These are phyloP conservation scores for Channallabes apus DNA, from an alignment of 2,797 vertebrate species.

Conservation along the genomic window DNA sequence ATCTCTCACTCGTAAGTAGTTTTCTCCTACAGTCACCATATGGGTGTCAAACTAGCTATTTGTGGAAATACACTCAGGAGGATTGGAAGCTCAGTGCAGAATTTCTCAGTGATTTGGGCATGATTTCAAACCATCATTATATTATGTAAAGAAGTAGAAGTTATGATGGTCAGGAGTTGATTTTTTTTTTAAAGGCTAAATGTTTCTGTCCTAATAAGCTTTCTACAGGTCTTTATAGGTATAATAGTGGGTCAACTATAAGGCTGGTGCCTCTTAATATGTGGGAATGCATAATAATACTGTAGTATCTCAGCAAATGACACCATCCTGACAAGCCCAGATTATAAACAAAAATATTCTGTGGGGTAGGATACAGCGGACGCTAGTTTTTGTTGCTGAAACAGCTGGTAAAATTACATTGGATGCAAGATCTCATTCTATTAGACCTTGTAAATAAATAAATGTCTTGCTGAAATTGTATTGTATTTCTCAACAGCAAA, in stretches of 20 bases:
- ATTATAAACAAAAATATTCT: slow-evolving; percentile 6
- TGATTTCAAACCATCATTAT: background rate
- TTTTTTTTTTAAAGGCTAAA: background rate
- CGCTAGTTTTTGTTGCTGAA: background rate
- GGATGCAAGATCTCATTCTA: background rate
- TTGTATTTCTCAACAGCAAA: background rate
- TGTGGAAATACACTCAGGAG: background rate
- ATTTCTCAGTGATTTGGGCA: background rate
- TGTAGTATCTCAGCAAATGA: background rate
- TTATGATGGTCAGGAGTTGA: background rate
- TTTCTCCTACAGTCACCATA: slow-evolving; percentile 25
- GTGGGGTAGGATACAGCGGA: background rate
- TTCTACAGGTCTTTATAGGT: no score
- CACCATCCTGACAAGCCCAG: background rate
- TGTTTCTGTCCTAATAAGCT: no score
- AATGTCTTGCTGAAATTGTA: background rate
- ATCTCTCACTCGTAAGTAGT: slow-evolving; percentile 9
- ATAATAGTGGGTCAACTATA: no score
- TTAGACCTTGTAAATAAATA: background rate
- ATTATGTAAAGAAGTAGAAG: background rate
- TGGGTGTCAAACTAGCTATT: slow-evolving; percentile 15
- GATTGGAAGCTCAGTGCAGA: background rate
- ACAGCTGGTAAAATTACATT: background rate
- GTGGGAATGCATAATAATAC: no score
- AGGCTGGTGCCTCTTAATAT: no score